Evolutionary conservation across 2,888 invertebrate species (phyloP), one percentile per base, ranked within the genome.

Genomic region (Artemia sinica): DNA sequence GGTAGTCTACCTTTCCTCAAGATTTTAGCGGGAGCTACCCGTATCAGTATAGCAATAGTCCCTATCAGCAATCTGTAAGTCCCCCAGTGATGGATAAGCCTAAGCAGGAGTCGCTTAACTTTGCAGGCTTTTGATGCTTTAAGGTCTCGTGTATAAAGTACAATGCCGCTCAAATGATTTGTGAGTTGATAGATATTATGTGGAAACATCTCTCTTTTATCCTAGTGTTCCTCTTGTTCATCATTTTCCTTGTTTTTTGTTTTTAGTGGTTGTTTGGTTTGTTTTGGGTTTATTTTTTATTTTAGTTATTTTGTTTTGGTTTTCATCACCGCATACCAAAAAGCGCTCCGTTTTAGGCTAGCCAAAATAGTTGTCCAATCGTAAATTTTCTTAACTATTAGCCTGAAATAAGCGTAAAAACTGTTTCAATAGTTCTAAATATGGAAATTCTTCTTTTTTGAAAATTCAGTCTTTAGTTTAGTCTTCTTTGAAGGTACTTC

Each of bases 31-130:
- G 14, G 14, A 28, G 63, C n/a, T 58, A 58, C 63, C 63, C 63
- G 63, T 58, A 58, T 58, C 63, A 58, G 63, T 58, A 58, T 58
- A 58, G 63, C 63, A 58, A 58, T 58, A 58, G 63, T 28, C 63
- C 63, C n/a, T 58, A 58, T 28, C 63, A 58, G 63, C 63, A 58
- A 58, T 58, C 63, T n/a, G n/a, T 28, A 58, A 58, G 63, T 28
- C 41, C 41, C 41, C 63, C 63, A 9, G 28, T 28, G n/a, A 18
- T 28, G n/a, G 63, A 58, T 58, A 58, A 58, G 10, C 14, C 28
- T n/a, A 58, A 58, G 28, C 63, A 58, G 63, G 63, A 58, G 63
- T 28, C 63, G 14, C n/a, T 58, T n/a, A 58, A 58, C 28, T 58
- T 58, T 28, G 28, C 63, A n/a, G 63, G 63, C n/a, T 58, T 58